phyloP scores from a whole-genome alignment of 2,113 vertebrate species.

The Nesoenas mayeri region DNA sequence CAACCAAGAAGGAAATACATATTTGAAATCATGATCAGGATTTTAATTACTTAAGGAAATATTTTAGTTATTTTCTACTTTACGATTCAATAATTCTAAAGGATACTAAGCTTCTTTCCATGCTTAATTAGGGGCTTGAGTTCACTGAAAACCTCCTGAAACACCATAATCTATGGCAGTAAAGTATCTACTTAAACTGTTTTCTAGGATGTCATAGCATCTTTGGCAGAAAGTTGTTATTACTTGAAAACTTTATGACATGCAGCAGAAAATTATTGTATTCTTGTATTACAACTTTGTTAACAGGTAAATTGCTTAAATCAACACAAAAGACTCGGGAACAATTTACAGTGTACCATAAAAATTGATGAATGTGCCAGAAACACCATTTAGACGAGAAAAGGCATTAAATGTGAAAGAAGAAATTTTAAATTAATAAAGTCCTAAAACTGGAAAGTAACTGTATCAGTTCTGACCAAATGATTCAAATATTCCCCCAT shows the following conservation, averaged over 20 bases:
- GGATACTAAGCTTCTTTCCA: background rate
- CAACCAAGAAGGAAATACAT: background rate
- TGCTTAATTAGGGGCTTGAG: background rate
- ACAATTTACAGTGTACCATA: background rate
- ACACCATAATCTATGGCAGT: background rate
- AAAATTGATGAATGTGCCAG: background rate
- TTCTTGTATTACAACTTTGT: background rate
- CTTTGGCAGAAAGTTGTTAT: background rate
- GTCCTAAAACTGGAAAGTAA: background rate
- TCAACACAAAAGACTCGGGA: background rate
- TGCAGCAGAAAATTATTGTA: background rate
- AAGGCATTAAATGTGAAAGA: background rate
- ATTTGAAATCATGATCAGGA: background rate
- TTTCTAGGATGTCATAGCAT: background rate
- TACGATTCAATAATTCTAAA: background rate
- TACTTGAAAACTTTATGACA: background rate
- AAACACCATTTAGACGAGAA: background rate
- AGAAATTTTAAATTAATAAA: background rate
- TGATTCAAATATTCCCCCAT: background rate
- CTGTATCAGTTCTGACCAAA: background rate
- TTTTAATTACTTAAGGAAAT: slow-evolving; percentile 15
- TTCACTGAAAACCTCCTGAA: background rate
- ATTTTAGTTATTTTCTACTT: background rate
- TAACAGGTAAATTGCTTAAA: background rate
- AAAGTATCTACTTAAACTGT: background rate